Evolutionary conservation across 2,888 invertebrate species (phyloP), one percentile per base, ranked within the genome.

Genomic region (Drosophila vallismaia): DNA sequence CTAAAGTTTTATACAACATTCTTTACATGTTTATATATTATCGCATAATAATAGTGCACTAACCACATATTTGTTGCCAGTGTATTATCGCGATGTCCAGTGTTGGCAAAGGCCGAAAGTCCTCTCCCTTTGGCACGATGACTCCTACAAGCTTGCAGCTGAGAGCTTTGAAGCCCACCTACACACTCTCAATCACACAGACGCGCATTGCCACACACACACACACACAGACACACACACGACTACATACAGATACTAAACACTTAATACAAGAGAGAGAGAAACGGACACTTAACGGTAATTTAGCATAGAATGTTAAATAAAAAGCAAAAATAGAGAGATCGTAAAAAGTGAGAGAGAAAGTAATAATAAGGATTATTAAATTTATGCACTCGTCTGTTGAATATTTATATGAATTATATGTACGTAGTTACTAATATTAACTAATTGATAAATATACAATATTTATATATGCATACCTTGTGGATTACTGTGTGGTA

Each of bases 331-430:
- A 31, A 31, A 46, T 10, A 26, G 40, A 40, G 19, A 57, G 48
- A 26, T 38, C 55, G 44, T 40, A 45, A 36, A 29, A 42, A 52
- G 31, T 36, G 49, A 58, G 44, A 63, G 44, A 28, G 59, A 36
- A 28, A 45, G 45, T 46, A 69, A 58, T 74, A 76, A 58, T 71
- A 76, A 73, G 68, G 80, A 77, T 75, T 77, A 71, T 86, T 71
- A 71, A 80, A 81, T 77, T 77, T 80, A 80, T 86, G 87, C 87
- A 80, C 85, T 77, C 75, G 72, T 79, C 86, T 86, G 81, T 81
- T 86, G 70, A 86, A 85, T 86, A 76, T 83, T 72, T 81, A 75
- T 72, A 83, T 68, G 51, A 57, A 67, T 67, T 62, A 68, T 56
- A 69, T 64, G 79, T 50, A 68, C 79, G 69, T 86, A 80, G 80